Evolutionary conservation across 1,140 invertebrate species (phyloP).

Genomic region (Heliothis subflexa): DNA sequence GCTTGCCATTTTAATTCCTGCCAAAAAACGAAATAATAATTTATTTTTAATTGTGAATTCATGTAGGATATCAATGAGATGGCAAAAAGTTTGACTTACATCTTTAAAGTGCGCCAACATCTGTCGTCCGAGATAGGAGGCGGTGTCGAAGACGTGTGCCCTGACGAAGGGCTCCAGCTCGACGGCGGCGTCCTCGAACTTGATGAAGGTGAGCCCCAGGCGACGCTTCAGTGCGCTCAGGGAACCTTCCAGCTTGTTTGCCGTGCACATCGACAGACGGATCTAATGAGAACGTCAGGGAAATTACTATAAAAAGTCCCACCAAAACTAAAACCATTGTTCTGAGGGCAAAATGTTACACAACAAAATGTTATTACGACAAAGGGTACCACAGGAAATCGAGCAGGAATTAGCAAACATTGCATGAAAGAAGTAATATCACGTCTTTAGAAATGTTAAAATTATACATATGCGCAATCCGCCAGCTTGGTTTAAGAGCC

Average conservation of each 20-base stretch:
- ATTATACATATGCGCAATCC: no score
- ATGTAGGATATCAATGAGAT: no score
- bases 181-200: conserved; percentile 98
- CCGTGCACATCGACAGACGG: conserved; percentile 94
- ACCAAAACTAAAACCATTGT: no score
- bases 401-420: no score
- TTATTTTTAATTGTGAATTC: no score
- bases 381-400: no score
- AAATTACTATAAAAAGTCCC: no score
- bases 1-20: conserved; percentile 98
- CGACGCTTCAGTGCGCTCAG: conserved; percentile 94
- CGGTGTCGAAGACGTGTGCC: conserved; percentile 96
- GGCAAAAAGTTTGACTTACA: conserved; percentile 75
- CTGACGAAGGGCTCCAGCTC: conserved; percentile 95
- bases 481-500: no score
- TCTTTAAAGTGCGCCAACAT: conserved; percentile 94
- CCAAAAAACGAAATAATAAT: neutral
- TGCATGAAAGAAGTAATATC: no score
- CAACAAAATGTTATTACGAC: no score
- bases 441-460: no score
- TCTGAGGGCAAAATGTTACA: no score
- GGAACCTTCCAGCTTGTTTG: conserved; percentile 90
- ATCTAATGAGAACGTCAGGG: conserved; percentile 78
- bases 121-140: conserved; percentile 91
- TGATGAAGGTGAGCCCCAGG: conserved; percentile 95